Evolutionary conservation across 2,888 invertebrate genomes (phyloP), one percentile per base, ranked within the genome.

Genomic region (Cheiracanthium punctorium): DNA sequence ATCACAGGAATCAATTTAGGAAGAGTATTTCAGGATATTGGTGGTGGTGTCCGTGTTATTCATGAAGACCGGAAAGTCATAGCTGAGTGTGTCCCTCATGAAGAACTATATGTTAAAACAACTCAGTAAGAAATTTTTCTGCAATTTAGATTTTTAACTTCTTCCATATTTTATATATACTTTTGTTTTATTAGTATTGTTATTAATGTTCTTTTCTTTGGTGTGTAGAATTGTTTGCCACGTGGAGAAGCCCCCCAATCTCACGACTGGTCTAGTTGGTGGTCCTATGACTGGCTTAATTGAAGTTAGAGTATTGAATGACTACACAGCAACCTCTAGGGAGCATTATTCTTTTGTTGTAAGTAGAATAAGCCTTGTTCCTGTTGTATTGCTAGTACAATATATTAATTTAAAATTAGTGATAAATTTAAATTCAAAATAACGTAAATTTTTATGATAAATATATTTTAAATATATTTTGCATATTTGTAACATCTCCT

Each of bases 1-100:
- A 98, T 99, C 43, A 89, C 95, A 90, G 98, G 98, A 29, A 96
- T 97, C 90, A 99, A 99, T 93, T 94, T 99, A 89, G 99, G 99
- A 80, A 96, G 97, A 91, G 96, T 95, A 88, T 97, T 96, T 91
- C 94, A 95, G 75, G 98, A 98, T 91, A 97, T 99, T 90, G 96
- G 96, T 91, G 95, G 95, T 65, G 97, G 97, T 30, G 96, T 98
- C 2, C 71, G 84, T 20, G 82, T 96, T 91, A 94, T 95, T 74
- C 98, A 98, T 91, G 97, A 98, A 90, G 95, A 95, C 58, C 97
- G 97, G 24, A 96, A 98, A 7, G 96, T 95, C 71, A 97, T 98
- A 79, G 98, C 97, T 64, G 97, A 97, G 73, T 98, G 98, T 92
- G 95, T 96, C 92, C 97, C 97, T 4, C 96, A 96, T 90, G 94